Evolutionary conservation across 2,888 invertebrate species (phyloP).

Genomic region (Eupithecia abbreviata): DNA sequence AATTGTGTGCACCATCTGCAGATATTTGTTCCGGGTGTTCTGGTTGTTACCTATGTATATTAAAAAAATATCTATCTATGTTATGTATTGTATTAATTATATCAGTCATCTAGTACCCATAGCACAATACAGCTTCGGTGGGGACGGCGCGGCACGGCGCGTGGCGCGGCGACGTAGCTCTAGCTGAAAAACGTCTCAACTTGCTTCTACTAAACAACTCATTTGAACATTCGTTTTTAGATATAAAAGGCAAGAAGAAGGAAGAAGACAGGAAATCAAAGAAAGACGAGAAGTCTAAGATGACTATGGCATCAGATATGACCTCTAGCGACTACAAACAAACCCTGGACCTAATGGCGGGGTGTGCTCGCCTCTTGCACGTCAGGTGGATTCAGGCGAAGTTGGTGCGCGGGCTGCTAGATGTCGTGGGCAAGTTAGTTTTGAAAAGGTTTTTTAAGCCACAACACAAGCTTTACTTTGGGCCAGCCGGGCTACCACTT

Average conservation of each 20-base stretch:
- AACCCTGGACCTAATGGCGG: constrained; percentile 61
- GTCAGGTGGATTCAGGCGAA: constrained; percentile 70
- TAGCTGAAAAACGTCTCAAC: too few species aligned
- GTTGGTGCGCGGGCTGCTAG: constrained; percentile 62
- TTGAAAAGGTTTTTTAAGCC: background rate
- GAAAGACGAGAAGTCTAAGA: constrained; percentile 50
- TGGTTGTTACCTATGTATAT: too few species aligned
- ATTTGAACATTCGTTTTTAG: background rate
- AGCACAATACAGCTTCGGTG: too few species aligned
- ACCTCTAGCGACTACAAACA: constrained; percentile 60
- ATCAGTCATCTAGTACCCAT: too few species aligned
- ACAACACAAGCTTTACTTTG: background rate
- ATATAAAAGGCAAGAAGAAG: background rate
- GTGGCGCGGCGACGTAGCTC: too few species aligned
- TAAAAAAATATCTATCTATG: too few species aligned
- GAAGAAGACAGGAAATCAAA: background rate
- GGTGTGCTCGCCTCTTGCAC: constrained; percentile 65
- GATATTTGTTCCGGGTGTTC: too few species aligned
- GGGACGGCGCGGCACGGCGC: too few species aligned
- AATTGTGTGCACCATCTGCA: too few species aligned
- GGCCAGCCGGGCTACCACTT: too few species aligned
- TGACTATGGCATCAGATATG: constrained; percentile 42
- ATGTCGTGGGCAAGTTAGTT: constrained; percentile 60
- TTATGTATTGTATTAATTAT: too few species aligned
- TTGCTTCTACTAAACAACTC: background rate